Evolutionary conservation across 2,113 vertebrate genomes (phyloP).

Genomic region (Tor tambroides): DNA sequence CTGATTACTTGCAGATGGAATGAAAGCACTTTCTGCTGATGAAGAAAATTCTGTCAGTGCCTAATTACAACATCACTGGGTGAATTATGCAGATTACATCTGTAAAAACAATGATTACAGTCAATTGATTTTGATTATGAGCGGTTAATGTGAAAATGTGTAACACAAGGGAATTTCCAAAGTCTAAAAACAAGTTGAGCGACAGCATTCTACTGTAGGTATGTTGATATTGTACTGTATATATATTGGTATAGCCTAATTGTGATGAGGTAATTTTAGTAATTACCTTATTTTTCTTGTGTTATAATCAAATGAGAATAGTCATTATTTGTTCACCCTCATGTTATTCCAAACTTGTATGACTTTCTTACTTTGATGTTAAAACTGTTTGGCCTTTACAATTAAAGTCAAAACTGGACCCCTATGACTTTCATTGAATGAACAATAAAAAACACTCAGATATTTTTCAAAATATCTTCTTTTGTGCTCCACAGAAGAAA

Average conservation of each 20-base stretch:
- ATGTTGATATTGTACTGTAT: neutral
- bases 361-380: too few species aligned
- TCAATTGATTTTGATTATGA: neutral
- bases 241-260: too few species aligned
- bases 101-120: slow-evolving; percentile 7
- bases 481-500: neutral
- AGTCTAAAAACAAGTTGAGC: neutral
- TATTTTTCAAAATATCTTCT: neutral
- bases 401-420: too few species aligned
- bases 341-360: too few species aligned
- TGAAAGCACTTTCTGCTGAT: neutral
- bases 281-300: too few species aligned
- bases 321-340: too few species aligned
- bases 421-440: too few species aligned
- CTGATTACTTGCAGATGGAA: neutral
- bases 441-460: too few species aligned
- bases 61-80: neutral
- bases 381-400: too few species aligned
- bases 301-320: too few species aligned
- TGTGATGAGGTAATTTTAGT: too few species aligned
- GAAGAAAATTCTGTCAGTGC: neutral
- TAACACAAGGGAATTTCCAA: neutral
- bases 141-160: neutral
- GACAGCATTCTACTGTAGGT: neutral
- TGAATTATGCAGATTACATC: neutral